Evolutionary conservation across 1,140 invertebrate genomes (phyloP), one percentile per base, ranked within the genome.

Genomic region (Caenorhabditis inopinata): DNA sequence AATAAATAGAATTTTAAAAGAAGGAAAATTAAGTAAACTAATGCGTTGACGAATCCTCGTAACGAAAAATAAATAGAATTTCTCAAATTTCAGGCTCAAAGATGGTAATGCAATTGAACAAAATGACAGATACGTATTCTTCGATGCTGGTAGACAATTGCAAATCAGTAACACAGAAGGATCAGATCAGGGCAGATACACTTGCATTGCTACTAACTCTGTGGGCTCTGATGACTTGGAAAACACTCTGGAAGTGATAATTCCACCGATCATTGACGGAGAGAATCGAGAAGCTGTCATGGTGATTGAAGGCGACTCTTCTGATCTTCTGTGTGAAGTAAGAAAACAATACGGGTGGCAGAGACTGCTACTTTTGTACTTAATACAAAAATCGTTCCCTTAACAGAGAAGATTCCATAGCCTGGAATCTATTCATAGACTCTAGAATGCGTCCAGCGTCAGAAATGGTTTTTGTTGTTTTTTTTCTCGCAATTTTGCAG

Each of bases 251-350:
- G 82, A 80, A 25, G 86, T 86, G 14, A 76, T 87, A 7, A 35
- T 58, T 14, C 78, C 78, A 18, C 83, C 83, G n/a, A 29, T 25
- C 11, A 85, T 84, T 25, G 14, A 46, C 7, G 84, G 84, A 25
- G 78, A 81, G 14, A 25, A 27, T 1, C 18, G n/a, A 2, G 82
- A 84, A 75, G 53, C 73, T 32, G 4, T 27, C 86, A 87, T 29
- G 86, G 89, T 47, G 80, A 76, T 79, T 47, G 84, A 80, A 76
- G 89, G 51, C 83, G 83, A 80, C 74, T 85, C 46, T 85, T 85
- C 78, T 27, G 85, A 79, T 78, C 89, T 74, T 73, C 84, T 76
- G 85, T 91, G 73, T 83, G 87, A 85, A 85, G 89, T 91, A 81
- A 78, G 47, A 42, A 32, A 18, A n/a, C n/a, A n/a, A n/a, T n/a